Conservation (phyloP, 2,113 vertebrate species). For the Engystomops pustulosus region DNA sequence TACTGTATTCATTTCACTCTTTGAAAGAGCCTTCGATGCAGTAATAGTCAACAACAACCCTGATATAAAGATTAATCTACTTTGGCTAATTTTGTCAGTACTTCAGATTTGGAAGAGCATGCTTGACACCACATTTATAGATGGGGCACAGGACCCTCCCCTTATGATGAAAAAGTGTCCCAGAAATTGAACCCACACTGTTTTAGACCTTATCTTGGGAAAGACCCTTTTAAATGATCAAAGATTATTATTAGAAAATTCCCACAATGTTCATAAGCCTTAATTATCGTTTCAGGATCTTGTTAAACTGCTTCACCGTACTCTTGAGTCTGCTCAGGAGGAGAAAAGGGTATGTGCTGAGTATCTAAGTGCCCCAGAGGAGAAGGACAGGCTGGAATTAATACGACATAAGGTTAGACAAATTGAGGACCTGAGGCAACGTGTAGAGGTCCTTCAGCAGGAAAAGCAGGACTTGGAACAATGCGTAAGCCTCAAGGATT, state of each 20-base stretch:
- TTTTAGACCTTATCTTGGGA: neutral
- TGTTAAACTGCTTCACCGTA: slow-evolving; percentile 90
- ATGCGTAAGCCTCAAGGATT: slow-evolving; percentile 71
- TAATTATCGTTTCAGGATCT: slow-evolving; percentile 77
- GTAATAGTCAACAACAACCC: too few species aligned
- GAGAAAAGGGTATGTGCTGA: slow-evolving; percentile 84
- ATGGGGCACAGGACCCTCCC: too few species aligned
- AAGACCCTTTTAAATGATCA: neutral
- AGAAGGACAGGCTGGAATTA: slow-evolving; percentile 85
- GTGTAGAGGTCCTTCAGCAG: slow-evolving; percentile 71
- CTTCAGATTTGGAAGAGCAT: too few species aligned
- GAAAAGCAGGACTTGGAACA: slow-evolving; percentile 73
- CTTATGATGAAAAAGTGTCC: too few species aligned
- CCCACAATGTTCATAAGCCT: neutral
- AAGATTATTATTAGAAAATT: neutral
- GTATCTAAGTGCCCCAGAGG: slow-evolving; percentile 77
- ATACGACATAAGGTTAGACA: slow-evolving; percentile 87
- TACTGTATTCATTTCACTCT: too few species aligned
- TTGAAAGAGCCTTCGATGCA: too few species aligned
- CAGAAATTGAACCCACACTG: too few species aligned
- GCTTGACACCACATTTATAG: too few species aligned
- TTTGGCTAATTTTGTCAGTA: too few species aligned
- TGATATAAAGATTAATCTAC: too few species aligned
- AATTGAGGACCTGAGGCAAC: slow-evolving; percentile 73
- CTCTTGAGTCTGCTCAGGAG: slow-evolving; percentile 87